phyloP scores from a whole-genome alignment of 2,113 vertebrate genomes.

The Acrocephalus kingi region DNA sequence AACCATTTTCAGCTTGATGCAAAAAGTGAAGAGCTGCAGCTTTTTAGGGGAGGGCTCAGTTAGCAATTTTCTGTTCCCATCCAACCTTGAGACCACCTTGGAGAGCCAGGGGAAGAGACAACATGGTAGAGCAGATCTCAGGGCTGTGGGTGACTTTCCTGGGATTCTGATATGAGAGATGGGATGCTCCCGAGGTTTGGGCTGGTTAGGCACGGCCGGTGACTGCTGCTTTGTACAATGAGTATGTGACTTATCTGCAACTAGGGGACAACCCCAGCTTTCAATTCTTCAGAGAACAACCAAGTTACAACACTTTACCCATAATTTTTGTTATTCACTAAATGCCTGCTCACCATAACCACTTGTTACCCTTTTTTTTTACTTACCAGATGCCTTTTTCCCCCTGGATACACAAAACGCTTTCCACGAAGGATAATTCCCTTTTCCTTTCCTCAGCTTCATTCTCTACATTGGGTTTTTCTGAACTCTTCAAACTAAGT shows the following conservation, averaged over 20 bases:
- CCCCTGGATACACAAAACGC: neutral
- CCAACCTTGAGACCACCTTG: neutral
- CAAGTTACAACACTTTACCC: neutral
- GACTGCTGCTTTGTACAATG: neutral
- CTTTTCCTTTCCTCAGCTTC: neutral
- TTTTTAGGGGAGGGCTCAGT: neutral
- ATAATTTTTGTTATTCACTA: neutral
- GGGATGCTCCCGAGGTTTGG: neutral
- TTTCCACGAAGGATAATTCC: neutral
- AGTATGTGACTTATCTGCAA: neutral
- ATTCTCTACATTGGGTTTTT: neutral
- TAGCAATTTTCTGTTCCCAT: neutral
- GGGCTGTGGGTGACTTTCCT: no score
- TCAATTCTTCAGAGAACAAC: neutral
- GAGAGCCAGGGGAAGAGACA: neutral
- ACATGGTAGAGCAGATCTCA: neutral
- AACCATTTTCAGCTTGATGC: neutral
- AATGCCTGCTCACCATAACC: neutral
- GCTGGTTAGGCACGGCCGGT: rapidly evolving
- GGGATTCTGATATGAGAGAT: neutral
- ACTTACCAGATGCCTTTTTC: neutral
- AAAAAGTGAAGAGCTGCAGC: neutral
- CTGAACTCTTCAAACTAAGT: neutral
- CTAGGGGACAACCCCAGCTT: rapidly evolving
- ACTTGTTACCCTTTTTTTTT: neutral